Evolutionary conservation across 2,113 vertebrate species (phyloP), one percentile per base, ranked within the genome.

Genomic region (Callithrix jacchus): DNA sequence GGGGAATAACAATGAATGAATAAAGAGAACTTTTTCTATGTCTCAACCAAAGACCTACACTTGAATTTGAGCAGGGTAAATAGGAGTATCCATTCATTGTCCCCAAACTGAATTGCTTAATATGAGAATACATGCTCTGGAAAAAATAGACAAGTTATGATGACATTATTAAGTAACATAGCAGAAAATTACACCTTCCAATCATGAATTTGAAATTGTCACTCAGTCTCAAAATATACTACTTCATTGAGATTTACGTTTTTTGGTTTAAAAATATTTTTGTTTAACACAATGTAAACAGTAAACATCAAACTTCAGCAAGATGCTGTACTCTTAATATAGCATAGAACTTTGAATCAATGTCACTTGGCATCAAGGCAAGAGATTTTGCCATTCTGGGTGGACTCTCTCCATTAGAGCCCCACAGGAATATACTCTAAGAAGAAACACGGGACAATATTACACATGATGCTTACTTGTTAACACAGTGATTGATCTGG

Each of bases 381-480:
- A 73, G 40, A 35, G 3, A 8, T 52, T 40, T 84, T 76, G 70
- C 32, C 30, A 10, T 58, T 92, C 52, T 76, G 66, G 8, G 7
- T 20, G 40, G 35, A 37, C 20, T 49, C 64, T 83, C 91, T 40
- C 40, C n/a, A 1, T 11, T 2, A 2, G 4, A 58, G 10, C 35
- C 42, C 37, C 64, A 11, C 0, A 10, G 58, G 87, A 74, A 87
- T 13, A 56, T 4, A 89, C 47, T 82, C 1, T 74, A 71, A 91
- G 42, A 94, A 76, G 47, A 32, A 47, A 66, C 83, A 54, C 74
- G 95, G 10, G 1, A 58, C 73, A 52, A 27, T 9, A 32, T 18
- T 89, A 66, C 73, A 94, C 6, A 1, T 25, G 27, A 93, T 96
- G 97, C 99, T 99, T 98, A 99, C 99, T 99, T 86, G 99, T 99